These are phyloP conservation scores for Cygnus atratus DNA, from an alignment of 2,113 vertebrate genomes.

Conservation along the genomic window DNA sequence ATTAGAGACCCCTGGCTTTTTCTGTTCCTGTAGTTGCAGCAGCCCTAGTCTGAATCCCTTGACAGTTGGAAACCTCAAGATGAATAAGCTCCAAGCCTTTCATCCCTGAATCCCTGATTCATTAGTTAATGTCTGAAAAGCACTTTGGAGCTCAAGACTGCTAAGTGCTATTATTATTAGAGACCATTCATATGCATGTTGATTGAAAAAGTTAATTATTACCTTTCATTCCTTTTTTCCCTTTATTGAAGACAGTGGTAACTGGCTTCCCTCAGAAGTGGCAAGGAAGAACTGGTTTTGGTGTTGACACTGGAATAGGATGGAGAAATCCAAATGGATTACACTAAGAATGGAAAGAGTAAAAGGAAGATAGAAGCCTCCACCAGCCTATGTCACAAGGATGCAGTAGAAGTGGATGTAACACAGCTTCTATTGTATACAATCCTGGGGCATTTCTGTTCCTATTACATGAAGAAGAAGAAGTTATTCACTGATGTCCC, in stretches of 20 bases:
- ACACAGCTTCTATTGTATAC: neutral
- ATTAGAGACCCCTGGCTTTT: neutral
- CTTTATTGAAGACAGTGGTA: neutral
- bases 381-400: neutral
- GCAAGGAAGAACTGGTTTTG: neutral
- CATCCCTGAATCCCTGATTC: slow-evolving; percentile 14
- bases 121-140: slow-evolving; percentile 57
- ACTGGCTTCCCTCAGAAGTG: neutral
- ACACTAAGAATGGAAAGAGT: neutral
- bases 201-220: slow-evolving; percentile 49
- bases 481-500: neutral
- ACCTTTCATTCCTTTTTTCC: neutral
- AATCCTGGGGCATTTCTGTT: neutral
- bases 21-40: neutral
- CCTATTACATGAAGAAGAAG: neutral
- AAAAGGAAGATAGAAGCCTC: neutral
- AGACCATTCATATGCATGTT: slow-evolving; percentile 32
- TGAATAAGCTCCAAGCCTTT: slow-evolving; percentile 19
- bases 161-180: slow-evolving; percentile 61
- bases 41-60: neutral
- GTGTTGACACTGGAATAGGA: neutral
- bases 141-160: slow-evolving; percentile 49
- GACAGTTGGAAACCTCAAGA: slow-evolving; percentile 4
- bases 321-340: neutral
- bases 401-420: neutral